Conservation (phyloP, 2,113 vertebrate genomes). For the Chelonoidis abingdonii region DNA sequence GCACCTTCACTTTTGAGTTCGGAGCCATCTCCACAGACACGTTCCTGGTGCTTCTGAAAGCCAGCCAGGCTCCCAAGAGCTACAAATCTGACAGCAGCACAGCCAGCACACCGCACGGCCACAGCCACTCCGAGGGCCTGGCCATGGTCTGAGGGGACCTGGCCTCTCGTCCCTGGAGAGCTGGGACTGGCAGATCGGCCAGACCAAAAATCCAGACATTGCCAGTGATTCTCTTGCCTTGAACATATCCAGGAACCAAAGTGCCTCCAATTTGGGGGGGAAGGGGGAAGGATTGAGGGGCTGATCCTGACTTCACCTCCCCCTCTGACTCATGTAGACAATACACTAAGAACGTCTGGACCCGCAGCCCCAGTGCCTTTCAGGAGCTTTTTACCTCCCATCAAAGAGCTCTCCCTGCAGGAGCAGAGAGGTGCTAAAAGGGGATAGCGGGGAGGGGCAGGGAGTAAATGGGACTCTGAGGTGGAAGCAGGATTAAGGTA, state of each 20-base stretch:
- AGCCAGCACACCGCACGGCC: constrained; percentile 38
- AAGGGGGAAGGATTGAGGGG: fast-evolving
- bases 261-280: constrained; percentile 7
- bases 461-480: not conserved
- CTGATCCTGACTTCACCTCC: not conserved
- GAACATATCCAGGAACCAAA: not conserved
- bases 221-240: not conserved
- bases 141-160: constrained; percentile 64
- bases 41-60: constrained; percentile 85
- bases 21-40: constrained; percentile 85
- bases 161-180: not conserved
- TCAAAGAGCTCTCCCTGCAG: not conserved
- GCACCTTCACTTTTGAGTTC: constrained; percentile 90
- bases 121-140: constrained; percentile 45
- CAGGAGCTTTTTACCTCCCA: not conserved
- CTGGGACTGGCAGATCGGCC: not conserved
- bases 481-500: not conserved
- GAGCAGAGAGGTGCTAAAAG: not conserved
- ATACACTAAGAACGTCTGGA: not conserved
- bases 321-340: not conserved
- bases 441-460: not conserved
- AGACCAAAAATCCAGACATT: not conserved
- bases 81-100: constrained; percentile 63
- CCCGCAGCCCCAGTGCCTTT: not conserved
- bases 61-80: constrained; percentile 68